Percentiles rank a stretch among this genome's conserved stretches.
phyloP scores from a whole-genome alignment of 2,113 vertebrate genomes.

The Petrocephalus zakoni region DNA sequence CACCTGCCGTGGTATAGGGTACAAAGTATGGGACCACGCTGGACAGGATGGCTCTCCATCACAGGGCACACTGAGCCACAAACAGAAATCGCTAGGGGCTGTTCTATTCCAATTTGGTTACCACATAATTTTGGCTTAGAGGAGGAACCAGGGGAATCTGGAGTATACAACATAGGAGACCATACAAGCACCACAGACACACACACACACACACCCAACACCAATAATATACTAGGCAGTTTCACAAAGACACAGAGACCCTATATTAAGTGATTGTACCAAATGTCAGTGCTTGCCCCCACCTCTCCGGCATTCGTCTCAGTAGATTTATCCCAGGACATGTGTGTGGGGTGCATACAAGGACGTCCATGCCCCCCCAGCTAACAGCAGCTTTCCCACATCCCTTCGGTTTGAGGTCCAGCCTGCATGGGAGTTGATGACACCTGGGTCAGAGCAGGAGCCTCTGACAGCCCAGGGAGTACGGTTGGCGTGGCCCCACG shows the following conservation, averaged over 20 bases:
- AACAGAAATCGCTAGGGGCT: neutral
- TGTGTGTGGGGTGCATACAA: neutral
- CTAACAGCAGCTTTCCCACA: neutral
- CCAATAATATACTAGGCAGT: neutral
- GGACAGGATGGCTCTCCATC: neutral
- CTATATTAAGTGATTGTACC: neutral
- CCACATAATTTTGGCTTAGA: neutral
- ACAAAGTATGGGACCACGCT: neutral
- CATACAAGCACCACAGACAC: neutral
- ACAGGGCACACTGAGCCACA: neutral
- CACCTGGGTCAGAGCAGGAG: neutral
- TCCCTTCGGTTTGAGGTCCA: neutral
- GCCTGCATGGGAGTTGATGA: too few species aligned
- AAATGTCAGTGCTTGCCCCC: neutral
- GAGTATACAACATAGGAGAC: neutral
- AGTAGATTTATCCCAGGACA: neutral
- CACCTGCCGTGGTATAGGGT: neutral
- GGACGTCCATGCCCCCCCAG: neutral
- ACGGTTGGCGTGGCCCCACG: neutral
- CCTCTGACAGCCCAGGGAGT: neutral
- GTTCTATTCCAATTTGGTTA: neutral
- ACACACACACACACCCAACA: neutral
- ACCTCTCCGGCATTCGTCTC: neutral
- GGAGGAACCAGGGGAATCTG: neutral
- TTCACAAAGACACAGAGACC: neutral